Evolutionary conservation across 2,888 invertebrate genomes (phyloP), one percentile per base, ranked within the genome.

Genomic region (Dione vanillae): DNA sequence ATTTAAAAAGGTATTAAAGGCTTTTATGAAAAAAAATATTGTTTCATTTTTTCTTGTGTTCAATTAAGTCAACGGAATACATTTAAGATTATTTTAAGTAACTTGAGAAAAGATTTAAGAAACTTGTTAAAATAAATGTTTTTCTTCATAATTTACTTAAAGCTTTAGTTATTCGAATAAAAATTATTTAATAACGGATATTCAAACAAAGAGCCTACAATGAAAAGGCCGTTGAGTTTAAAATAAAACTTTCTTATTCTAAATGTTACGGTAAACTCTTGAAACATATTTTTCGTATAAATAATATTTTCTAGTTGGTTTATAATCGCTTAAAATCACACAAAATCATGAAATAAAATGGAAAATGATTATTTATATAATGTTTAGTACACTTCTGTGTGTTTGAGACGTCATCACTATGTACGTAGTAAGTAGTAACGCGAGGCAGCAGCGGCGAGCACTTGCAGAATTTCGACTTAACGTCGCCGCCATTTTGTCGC

Each of bases 401-500:
- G 20, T 52, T 35, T 27, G 16, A 58, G 41, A 56, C 20, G 58
- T 65, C 69, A 56, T 69, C 72, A 67, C 49, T 43, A 54, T 52
- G 47, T 37, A 58, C 43, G 64, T 68, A 67, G 67, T 2, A 35
- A 68, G 65, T 41, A 67, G 20, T 37, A 62, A 35, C 5, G 41
- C 35, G 7, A 67, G 67, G 65, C 67, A 67, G 66, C 71, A 20
- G 70, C 72, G 64, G 49, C 74, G 16, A 71, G n/a, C 9, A n/a
- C 37, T 77, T 73, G 78, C 71, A 45, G 94, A 94, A 89, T 96
- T 97, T 87, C 97, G 95, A 86, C 97, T 95, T 80, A 97, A 95
- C 82, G 97, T 97, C 79, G 97, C 97, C 81, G 97, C 97, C 95
- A 97, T 97, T 91, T 97, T 97, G 94, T 97, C 97, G 85, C 97